Base-by-base conservation (phyloP, 2,797 vertebrate species). In the Microctenopoma lineatum region DNA sequence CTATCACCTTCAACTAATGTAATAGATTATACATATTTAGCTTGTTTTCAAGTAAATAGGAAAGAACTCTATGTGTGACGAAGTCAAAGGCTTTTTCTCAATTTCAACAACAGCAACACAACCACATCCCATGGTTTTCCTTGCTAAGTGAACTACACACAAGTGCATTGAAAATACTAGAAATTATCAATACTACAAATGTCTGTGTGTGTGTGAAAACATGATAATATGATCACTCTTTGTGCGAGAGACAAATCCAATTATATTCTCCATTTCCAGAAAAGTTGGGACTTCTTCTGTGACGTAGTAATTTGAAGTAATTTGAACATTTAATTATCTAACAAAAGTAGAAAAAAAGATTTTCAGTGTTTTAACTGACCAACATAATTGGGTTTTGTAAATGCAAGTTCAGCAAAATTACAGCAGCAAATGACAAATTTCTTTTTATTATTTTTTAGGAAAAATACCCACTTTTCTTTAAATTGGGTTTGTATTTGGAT, bases 141-240 rank as follows among this genome's bases (percentile, higher is more conserved):
- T 73, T n/a, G 38, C 62, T 75, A 26, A 9, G 21, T 34, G 32
- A 34, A 8, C 32, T 34, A 59, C 50, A 26, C 41, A 61, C 54
- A 27, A 21, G 65, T 82, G 73, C 79, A 71, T 76, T 80, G 64
- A 78, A 29, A 64, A 57, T 34, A 34, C 7, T 34, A 34, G 7
- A 34, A 34, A 34, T 34, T 59, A 70, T 79, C 58, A 81, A 48
- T 54, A 70, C 63, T 87, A 73, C 85, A 59, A 70, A 54, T 85
- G 68, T 84, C 58, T 84, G 55, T 87, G 72, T 84, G 72, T 84
- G 34, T 84, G 66, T 87, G 67, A 71, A 81, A 77, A 75, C 65
- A 73, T 68, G 53, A 34, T 32, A 32, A 29, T 29, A 29, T 6
- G 5, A 29, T 29, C 27, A 29, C 27, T 29, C 27, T 4, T 29